Evolutionary conservation across 2,888 invertebrate genomes (phyloP), one percentile per base, ranked within the genome.

Genomic region (Protodeltote pygarga): DNA sequence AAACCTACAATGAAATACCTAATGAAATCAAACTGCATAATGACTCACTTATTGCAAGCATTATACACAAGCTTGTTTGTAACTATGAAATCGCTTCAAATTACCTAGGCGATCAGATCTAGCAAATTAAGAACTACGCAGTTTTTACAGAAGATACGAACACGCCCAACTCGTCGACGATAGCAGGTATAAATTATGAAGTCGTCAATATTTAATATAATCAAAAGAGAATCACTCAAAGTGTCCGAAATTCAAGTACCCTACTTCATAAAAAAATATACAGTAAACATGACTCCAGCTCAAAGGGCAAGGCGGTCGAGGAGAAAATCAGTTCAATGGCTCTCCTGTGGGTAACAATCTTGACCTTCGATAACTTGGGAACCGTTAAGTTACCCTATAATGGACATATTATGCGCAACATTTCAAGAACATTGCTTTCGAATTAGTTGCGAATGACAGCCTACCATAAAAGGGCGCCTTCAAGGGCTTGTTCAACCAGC

Each of bases 351-450:
- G 38, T 47, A 27, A 28, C 40, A 54, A 66, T 66, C 72, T 66
- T 79, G 79, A 82, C 83, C 82, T 80, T 77, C 77, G 75, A 77
- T 80, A 83, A 75, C 70, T 73, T 57, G 42, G 52, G 41, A 67
- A 70, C 58, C 64, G 69, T 77, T 72, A 63, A 57, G 55, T 53
- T 52, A 63, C 19, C 40, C 3, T 50, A 45, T 50, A 55, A 52
- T 67, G 29, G 29, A 63, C 50, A 52, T 44, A 44, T 60, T 62
- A 62, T 52, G 28, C 21, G 19, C 37, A 25, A 31, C 16, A 32
- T 34, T 27, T 21, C 23, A 34, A 19, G 5, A 29, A 16, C 34
- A 39, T 47, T 14, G 15, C 28, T 44, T 47, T 38, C 2, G 13
- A 41, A 44, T 55, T 35, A 33, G 10, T 32, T 15, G 31, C 27